These are phyloP conservation scores for Danio aesculapii DNA, from an alignment of 2,797 vertebrate genomes.

Conservation along the genomic window DNA sequence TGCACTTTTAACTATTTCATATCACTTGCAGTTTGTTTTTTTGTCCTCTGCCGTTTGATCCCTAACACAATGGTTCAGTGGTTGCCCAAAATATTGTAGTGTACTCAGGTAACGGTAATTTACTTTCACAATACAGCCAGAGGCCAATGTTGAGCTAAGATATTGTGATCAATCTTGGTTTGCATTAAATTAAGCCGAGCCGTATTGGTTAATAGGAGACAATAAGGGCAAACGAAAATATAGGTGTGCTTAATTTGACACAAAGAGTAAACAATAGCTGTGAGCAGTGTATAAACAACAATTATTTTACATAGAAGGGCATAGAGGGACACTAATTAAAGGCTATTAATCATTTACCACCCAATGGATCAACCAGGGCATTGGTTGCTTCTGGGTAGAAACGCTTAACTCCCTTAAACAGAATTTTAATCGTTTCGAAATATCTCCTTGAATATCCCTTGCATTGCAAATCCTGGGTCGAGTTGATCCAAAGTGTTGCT, in stretches of 20 bases:
- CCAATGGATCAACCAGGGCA: constrained; percentile 54
- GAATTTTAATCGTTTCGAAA: constrained; percentile 33
- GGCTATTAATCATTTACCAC: constrained; percentile 58
- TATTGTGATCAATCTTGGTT: constrained; percentile 39
- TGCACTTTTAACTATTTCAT: constrained; percentile 51
- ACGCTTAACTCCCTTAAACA: constrained; percentile 54
- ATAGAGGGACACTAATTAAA: constrained; percentile 62
- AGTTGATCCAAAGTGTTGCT: constrained; percentile 28
- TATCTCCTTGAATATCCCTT: constrained; percentile 41
- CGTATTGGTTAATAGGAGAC: constrained; percentile 29
- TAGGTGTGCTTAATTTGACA: constrained; percentile 41
- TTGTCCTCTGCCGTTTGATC: constrained; percentile 37
- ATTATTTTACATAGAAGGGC: constrained; percentile 53
- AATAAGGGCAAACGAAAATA: constrained; percentile 44
- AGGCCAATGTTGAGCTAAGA: constrained; percentile 16
- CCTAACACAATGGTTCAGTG: background rate
- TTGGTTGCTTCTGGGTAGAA: constrained; percentile 50
- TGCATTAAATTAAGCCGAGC: constrained; percentile 46
- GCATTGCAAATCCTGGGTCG: constrained; percentile 42
- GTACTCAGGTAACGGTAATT: constrained; percentile 21
- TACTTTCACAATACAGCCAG: constrained; percentile 15
- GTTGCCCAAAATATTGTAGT: constrained; percentile 7
- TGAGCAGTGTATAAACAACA: constrained; percentile 47
- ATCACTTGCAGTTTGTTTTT: constrained; percentile 40
- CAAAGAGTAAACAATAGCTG: constrained; percentile 48